These are phyloP conservation scores for Gastrophryne carolinensis DNA, from an alignment of 2,797 vertebrate species.

Conservation along the genomic window DNA sequence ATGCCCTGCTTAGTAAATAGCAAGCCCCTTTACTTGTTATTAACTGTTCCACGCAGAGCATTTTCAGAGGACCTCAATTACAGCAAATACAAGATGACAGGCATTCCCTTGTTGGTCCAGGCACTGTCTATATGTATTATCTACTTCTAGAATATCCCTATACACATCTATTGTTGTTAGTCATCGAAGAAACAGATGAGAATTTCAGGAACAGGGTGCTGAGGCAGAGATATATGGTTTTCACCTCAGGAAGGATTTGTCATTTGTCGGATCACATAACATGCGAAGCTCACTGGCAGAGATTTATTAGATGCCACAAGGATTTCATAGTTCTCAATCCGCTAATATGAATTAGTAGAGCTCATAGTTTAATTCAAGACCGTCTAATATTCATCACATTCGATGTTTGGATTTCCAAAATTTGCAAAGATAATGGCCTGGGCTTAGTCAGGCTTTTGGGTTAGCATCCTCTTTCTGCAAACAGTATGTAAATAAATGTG, in stretches of 20 bases:
- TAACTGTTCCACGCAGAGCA: background rate
- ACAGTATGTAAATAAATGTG: too few species aligned
- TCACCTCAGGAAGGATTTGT: background rate
- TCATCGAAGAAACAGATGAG: background rate
- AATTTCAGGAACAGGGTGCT: background rate
- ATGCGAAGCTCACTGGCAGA: too few species aligned
- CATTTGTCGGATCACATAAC: background rate
- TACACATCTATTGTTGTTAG: background rate
- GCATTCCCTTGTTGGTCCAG: background rate
- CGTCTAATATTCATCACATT: too few species aligned
- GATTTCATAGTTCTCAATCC: too few species aligned
- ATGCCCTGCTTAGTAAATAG: constrained; percentile 1
- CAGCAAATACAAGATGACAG: background rate
- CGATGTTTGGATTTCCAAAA: too few species aligned
- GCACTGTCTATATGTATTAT: background rate
- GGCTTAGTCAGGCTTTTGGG: too few species aligned
- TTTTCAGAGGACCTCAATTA: background rate
- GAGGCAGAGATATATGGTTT: background rate
- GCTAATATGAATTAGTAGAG: too few species aligned
- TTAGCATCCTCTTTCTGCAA: too few species aligned
- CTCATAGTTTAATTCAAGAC: too few species aligned
- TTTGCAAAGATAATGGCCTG: too few species aligned
- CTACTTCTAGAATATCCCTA: too few species aligned
- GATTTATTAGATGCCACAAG: too few species aligned
- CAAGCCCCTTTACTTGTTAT: background rate